Evolutionary conservation across 2,113 vertebrate species (phyloP), one percentile per base, ranked within the genome.

Genomic region (Loxodonta africana): DNA sequence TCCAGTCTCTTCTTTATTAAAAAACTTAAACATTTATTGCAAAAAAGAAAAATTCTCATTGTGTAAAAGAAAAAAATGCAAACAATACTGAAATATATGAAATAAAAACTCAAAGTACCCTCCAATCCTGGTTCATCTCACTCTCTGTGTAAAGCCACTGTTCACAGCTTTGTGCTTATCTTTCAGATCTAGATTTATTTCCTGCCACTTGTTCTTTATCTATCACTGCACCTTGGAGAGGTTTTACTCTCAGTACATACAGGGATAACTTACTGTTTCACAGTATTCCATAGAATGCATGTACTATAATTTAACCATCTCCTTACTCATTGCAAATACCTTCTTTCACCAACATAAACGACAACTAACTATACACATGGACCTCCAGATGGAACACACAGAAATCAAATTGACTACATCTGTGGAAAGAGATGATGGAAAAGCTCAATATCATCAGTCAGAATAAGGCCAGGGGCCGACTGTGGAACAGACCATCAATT

Each of bases 31-130:
- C 26, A 60, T 62, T 81, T 91, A 30, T 21, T 78, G 44, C 20
- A 95, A 96, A 94, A 90, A 71, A 44, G 90, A 87, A 57, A 53
- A 20, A 20, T 89, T 26, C 1, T 95, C 10, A 37, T 37, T 83
- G 92, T 94, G 69, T 90, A 33, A 48, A 48, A 57, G 15, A 3
- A 48, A 80, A 93, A 94, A 73, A 48, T 26, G 7, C 46, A 93
- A 96, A 85, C 21, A 69, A 57, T 51, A 63, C 46, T 78, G 12
- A 86, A 63, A 11, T 20, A 65, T 62, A 28, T 48, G 88, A 74
- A 83, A 81, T 80, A 74, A 93, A 97, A 82, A 62, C 7, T 11
- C 30, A 62, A 88, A 25, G 17, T 28, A 65, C 12, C n/a, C 30
- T 76, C 44, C 2, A 73, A 23, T 17, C 6, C 51, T 74, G 67